phyloP scores from a whole-genome alignment of 2,113 vertebrate genomes.

The Cheilinus undulatus region DNA sequence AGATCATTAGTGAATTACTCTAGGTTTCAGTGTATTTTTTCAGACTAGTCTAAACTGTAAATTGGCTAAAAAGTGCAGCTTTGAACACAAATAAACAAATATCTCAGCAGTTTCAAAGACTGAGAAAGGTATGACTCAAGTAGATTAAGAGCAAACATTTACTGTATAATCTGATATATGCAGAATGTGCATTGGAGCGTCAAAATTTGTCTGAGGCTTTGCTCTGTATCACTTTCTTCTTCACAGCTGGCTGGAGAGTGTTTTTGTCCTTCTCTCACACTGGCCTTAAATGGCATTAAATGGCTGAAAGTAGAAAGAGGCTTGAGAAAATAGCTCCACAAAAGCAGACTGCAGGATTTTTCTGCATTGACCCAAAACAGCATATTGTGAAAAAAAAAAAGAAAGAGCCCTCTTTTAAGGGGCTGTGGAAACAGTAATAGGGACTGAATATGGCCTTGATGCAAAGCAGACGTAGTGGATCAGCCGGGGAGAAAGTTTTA shows the following conservation, averaged over 20 bases:
- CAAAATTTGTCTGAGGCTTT: constrained; percentile 26
- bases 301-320: constrained; percentile 34
- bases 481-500: constrained; percentile 5
- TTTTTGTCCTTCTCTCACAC: constrained; percentile 56
- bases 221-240: constrained; percentile 49
- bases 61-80: no score
- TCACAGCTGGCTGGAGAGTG: constrained; percentile 59
- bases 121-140: not conserved
- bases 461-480: constrained; percentile 52
- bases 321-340: constrained; percentile 46
- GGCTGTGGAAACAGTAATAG: constrained; percentile 27
- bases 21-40: no score
- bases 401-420: not conserved
- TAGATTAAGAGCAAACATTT: not conserved
- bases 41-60: no score
- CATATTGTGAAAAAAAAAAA: constrained; percentile 25
- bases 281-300: constrained; percentile 72
- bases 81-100: not conserved
- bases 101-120: not conserved
- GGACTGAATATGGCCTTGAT: constrained; percentile 31
- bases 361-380: constrained; percentile 57
- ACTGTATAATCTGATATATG: not conserved
- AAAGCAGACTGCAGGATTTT: constrained; percentile 30
- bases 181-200: not conserved
- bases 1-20: not conserved